A percentile compares a stretch with the other conserved stretches of the same genome.
Evolutionary conservation across 2,797 vertebrate species (phyloP).

Genomic region (Eidolon dupreanum): DNA sequence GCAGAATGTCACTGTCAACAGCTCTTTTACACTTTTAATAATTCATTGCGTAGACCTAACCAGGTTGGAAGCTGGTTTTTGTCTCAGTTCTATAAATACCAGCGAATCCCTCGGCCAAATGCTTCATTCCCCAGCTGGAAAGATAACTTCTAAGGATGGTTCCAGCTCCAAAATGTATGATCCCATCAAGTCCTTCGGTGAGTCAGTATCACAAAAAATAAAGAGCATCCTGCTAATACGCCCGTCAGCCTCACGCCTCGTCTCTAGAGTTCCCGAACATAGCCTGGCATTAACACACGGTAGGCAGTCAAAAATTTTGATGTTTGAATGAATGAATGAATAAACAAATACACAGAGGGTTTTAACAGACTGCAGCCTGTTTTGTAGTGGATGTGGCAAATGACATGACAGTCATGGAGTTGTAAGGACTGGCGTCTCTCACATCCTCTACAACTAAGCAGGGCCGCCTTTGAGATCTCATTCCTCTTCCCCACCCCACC

Average conservation of each 20-base stretch:
- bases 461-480: neutral
- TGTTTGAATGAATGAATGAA: neutral
- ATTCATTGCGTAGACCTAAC: neutral
- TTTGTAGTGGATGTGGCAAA: neutral
- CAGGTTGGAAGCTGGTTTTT: neutral
- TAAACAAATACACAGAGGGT: no score
- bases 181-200: neutral
- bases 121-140: neutral
- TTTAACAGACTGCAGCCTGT: neutral
- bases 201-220: neutral
- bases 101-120: neutral
- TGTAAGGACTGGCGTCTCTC: neutral
- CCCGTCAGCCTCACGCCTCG: neutral
- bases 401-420: accelerated
- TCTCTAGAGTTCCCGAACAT: neutral
- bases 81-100: neutral
- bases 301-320: neutral
- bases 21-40: neutral
- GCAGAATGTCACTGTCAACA: neutral
- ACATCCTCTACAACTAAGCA: neutral
- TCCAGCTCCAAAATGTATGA: neutral
- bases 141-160: neutral
- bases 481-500: neutral
- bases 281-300: neutral
- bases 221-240: neutral